Percentiles rank a stretch among this genome's conserved stretches.
These are phyloP conservation scores for Orientallactaga sibirica DNA, from an alignment of 2,797 vertebrate species.

Conservation along the genomic window DNA sequence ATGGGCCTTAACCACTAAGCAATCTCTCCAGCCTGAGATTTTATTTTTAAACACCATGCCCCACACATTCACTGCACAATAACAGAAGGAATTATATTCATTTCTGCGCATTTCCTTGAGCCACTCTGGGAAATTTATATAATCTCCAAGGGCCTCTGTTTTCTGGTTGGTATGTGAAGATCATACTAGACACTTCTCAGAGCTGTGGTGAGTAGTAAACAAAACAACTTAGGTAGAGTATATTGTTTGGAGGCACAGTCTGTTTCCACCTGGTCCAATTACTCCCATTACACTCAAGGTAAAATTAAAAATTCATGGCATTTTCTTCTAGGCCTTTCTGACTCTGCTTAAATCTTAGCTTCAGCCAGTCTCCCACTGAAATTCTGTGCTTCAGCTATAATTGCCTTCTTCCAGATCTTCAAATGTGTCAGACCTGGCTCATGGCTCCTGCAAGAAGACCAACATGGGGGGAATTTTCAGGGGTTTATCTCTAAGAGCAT, in stretches of 20 bases:
- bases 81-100: not conserved
- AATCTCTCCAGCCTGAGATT: no score
- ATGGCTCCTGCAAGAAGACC: not conserved
- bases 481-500: not conserved
- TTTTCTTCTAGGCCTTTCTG: slow-evolving; percentile 2
- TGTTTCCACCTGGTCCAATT: slow-evolving; percentile 31
- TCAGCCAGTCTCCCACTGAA: not conserved
- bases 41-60: not conserved
- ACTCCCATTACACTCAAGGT: not conserved
- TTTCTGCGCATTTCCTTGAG: slow-evolving; percentile 19
- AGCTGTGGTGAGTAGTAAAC: slow-evolving; percentile 1
- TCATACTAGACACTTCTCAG: not conserved
- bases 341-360: slow-evolving; percentile 19
- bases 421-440: not conserved
- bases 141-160: not conserved
- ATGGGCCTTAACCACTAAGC: no score
- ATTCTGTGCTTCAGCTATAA: not conserved
- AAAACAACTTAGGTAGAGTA: not conserved
- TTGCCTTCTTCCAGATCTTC: slow-evolving; percentile 27
- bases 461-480: not conserved
- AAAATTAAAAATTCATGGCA: slow-evolving; percentile 4
- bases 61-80: not conserved
- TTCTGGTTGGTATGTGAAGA: slow-evolving; percentile 20
- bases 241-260: slow-evolving; percentile 17
- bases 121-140: not conserved